Percentiles rank a stretch among this genome's conserved stretches.
phyloP scores from a whole-genome alignment of 1,140 invertebrate genomes.

The Colletes latitarsis region DNA sequence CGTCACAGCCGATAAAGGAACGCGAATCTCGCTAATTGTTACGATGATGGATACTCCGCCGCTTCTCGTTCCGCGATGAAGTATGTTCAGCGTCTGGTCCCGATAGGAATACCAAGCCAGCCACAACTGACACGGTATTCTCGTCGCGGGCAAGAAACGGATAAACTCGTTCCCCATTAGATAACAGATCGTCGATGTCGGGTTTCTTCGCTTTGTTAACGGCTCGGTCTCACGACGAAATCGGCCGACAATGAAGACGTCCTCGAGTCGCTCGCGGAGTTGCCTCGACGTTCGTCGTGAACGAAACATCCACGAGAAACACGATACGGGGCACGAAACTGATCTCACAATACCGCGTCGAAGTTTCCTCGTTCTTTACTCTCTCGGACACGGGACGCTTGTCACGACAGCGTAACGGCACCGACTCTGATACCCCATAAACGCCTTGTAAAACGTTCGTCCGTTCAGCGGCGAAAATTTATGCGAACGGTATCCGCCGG shows the following conservation, averaged over 20 bases:
- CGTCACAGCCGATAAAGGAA: conserved; percentile 61
- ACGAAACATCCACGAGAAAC: neutral
- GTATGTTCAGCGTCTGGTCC: conserved; percentile 4
- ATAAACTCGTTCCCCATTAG: conserved; percentile 28
- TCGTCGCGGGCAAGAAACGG: conserved; percentile 17
- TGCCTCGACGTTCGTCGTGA: no score
- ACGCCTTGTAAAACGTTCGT: conserved; percentile 29
- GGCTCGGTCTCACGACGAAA: neutral
- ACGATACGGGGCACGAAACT: neutral
- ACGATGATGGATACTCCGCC: conserved; percentile 70
- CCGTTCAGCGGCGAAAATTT: conserved; percentile 1
- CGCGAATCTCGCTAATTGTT: conserved; percentile 67
- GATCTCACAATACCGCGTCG: conserved; percentile 1
- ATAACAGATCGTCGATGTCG: conserved; percentile 30
- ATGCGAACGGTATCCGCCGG: neutral
- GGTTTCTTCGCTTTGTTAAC: conserved; percentile 5
- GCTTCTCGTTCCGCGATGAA: conserved; percentile 24
- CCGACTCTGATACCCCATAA: conserved; percentile 16
- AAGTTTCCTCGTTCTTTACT: neutral
- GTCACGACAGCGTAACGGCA: conserved; percentile 8
- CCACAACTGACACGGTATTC: conserved; percentile 5
- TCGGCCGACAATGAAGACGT: conserved; percentile 29
- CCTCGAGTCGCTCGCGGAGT: neutral
- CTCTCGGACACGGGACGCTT: neutral
- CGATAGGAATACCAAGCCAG: conserved; percentile 10